These are phyloP conservation scores for Carpatolechia fugitivella DNA, from an alignment of 2,888 invertebrate genomes.

Conservation along the genomic window DNA sequence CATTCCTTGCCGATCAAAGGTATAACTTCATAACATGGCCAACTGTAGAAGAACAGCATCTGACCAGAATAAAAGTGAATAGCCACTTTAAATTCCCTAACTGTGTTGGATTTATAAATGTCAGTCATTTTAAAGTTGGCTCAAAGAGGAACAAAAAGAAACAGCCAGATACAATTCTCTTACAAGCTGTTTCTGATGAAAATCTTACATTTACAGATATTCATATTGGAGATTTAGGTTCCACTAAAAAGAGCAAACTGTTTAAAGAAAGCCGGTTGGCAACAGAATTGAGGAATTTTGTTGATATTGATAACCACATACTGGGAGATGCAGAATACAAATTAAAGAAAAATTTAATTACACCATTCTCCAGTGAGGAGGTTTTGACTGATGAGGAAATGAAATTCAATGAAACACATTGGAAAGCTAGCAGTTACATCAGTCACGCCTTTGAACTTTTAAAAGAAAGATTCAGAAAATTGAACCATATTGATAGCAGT, in stretches of 20 bases:
- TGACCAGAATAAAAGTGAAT: constrained; percentile 65
- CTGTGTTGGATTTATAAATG: constrained; percentile 69
- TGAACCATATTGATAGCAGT: constrained; percentile 55
- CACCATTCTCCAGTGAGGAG: constrained; percentile 64
- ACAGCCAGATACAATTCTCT: constrained; percentile 48
- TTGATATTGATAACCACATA: constrained; percentile 68
- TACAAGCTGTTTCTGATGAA: constrained; percentile 72
- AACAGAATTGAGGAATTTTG: constrained; percentile 54
- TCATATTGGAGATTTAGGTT: constrained; percentile 57
- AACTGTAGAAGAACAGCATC: constrained; percentile 62
- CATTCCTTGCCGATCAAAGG: constrained; percentile 49
- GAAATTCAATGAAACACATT: constrained; percentile 68
- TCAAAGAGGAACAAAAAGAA: constrained; percentile 47
- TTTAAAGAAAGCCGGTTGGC: constrained; percentile 58
- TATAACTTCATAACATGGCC: constrained; percentile 65
- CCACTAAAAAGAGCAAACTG: constrained; percentile 54
- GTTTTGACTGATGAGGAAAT: constrained; percentile 66
- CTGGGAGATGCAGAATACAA: constrained; percentile 65
- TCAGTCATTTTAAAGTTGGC: constrained; percentile 59
- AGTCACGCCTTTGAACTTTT: constrained; percentile 63
- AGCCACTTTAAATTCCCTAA: constrained; percentile 65
- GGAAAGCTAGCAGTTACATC: constrained; percentile 61
- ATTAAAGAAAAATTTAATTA: constrained; percentile 59
- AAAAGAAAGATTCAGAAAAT: constrained; percentile 57
- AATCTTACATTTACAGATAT: constrained; percentile 61